A percentile compares a stretch with the other conserved stretches of the same genome.
These are phyloP conservation scores for Cheilinus undulatus DNA, from an alignment of 2,113 vertebrate species.

Conservation along the genomic window DNA sequence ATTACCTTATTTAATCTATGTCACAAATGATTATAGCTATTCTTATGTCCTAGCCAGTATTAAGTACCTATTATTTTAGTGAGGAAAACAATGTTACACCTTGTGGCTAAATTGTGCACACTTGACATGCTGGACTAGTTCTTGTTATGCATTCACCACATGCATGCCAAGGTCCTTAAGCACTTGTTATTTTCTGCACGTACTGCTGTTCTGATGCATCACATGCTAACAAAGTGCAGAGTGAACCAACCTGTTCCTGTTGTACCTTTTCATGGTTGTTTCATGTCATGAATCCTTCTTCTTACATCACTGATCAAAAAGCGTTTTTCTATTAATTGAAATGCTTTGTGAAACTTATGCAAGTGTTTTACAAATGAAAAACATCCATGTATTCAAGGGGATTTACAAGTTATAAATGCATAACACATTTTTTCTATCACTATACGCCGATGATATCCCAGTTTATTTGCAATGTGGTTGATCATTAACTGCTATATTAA, in stretches of 20 bases:
- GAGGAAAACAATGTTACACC: not conserved
- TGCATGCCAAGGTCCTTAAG: conserved; percentile 5
- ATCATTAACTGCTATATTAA: not conserved
- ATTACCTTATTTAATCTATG: not conserved
- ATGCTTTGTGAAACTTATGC: no score
- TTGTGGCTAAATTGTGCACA: not conserved
- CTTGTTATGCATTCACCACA: not conserved
- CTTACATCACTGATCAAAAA: no score
- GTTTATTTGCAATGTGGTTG: not conserved
- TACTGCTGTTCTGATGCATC: conserved; percentile 10
- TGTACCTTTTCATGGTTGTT: conserved; percentile 13
- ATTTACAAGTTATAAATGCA: no score
- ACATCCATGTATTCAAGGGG: no score
- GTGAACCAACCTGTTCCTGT: conserved; percentile 49
- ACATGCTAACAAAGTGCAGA: not conserved
- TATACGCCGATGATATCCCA: not conserved
- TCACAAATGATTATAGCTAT: not conserved
- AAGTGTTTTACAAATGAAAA: not conserved
- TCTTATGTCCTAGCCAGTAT: not conserved
- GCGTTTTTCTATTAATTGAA: no score
- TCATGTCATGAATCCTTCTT: not conserved
- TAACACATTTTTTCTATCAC: not conserved
- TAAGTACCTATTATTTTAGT: not conserved
- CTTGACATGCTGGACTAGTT: not conserved
- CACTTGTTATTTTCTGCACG: not conserved